Evolutionary conservation across 2,888 invertebrate genomes (phyloP).

Genomic region (Clunio marinus): DNA sequence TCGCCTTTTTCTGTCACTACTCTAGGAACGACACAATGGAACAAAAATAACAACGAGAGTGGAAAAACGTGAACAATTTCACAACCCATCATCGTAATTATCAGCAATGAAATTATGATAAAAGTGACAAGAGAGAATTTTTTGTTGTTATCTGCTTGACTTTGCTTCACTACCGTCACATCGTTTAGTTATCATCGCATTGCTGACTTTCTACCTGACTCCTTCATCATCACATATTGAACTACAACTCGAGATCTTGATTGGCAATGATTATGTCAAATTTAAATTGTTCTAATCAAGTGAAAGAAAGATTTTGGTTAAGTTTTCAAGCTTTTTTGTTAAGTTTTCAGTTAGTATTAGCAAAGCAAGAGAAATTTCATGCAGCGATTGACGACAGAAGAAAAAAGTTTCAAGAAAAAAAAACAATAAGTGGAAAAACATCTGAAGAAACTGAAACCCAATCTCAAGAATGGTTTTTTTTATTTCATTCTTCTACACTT

Average conservation of each 20-base stretch:
- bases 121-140: conserved; percentile 28
- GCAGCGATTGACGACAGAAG: too few species aligned
- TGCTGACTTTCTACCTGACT: too few species aligned
- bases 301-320: too few species aligned
- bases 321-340: too few species aligned
- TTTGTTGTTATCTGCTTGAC: background rate
- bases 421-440: background rate
- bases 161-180: background rate
- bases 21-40: background rate
- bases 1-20: background rate
- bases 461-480: background rate
- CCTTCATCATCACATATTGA: too few species aligned
- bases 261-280: too few species aligned
- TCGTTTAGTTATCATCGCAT: background rate
- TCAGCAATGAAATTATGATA: conserved; percentile 15
- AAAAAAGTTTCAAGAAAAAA: too few species aligned
- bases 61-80: background rate
- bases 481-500: too few species aligned
- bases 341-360: too few species aligned
- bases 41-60: background rate
- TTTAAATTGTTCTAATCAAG: too few species aligned
- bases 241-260: too few species aligned
- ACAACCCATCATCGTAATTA: background rate
- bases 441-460: background rate
- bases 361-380: too few species aligned